A percentile compares a stretch with the other conserved stretches of the same genome.
phyloP scores from a whole-genome alignment of 2,888 invertebrate genomes.

The Trichopoda pennipes region DNA sequence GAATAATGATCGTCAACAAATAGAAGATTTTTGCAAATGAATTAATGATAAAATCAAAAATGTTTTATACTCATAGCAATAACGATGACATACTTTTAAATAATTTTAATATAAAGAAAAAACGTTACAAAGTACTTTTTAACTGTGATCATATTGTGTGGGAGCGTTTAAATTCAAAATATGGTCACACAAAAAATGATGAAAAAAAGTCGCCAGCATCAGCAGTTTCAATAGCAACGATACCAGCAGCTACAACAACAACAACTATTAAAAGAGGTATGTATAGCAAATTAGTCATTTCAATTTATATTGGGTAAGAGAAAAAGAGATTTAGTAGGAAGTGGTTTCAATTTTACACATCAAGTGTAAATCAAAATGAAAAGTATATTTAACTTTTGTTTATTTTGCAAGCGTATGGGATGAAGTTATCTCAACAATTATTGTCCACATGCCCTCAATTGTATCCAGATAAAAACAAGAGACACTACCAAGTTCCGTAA shows the following conservation, averaged over 20 bases:
- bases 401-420: too few species aligned
- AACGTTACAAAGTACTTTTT: slow-evolving; percentile 84
- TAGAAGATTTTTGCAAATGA: slow-evolving; percentile 45
- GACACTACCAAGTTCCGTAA: too few species aligned
- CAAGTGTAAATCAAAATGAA: too few species aligned
- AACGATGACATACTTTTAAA: slow-evolving; percentile 80
- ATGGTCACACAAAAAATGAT: slow-evolving; percentile 78
- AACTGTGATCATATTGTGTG: slow-evolving; percentile 84
- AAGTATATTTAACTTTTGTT: too few species aligned
- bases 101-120: slow-evolving; percentile 84
- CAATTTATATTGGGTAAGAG: neutral
- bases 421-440: too few species aligned
- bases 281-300: slow-evolving; percentile 27
- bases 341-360: neutral
- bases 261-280: slow-evolving; percentile 51
- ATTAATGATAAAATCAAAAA: slow-evolving; percentile 43
- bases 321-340: neutral
- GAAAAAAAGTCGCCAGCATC: slow-evolving; percentile 32
- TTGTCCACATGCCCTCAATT: too few species aligned
- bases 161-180: slow-evolving; percentile 81
- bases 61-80: slow-evolving; percentile 42
- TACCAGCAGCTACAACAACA: slow-evolving; percentile 5
- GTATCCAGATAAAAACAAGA: too few species aligned
- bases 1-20: slow-evolving; percentile 42
- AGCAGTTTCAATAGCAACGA: slow-evolving; percentile 10